phyloP scores from a whole-genome alignment of 2,113 vertebrate genomes.

The Scomber japonicus region DNA sequence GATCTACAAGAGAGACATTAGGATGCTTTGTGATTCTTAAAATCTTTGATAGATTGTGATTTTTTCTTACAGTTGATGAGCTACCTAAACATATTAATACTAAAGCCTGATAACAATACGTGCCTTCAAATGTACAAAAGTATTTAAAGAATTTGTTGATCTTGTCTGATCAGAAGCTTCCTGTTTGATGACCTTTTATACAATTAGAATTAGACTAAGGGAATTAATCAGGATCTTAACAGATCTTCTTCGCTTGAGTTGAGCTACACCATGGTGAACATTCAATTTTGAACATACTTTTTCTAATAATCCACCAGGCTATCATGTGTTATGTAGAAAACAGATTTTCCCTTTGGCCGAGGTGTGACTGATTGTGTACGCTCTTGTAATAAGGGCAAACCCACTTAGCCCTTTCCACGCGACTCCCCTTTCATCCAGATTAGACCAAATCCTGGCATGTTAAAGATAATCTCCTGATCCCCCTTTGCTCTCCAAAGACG shows the following conservation, averaged over 20 bases:
- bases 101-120: too few species aligned
- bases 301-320: conserved; percentile 28
- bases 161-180: background rate
- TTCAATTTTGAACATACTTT: conserved; percentile 8
- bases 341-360: conserved; percentile 24
- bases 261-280: conserved; percentile 6
- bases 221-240: conserved; percentile 19
- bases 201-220: conserved; percentile 6
- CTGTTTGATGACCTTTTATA: conserved; percentile 21
- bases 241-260: conserved; percentile 11
- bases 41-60: background rate
- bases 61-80: background rate
- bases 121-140: too few species aligned
- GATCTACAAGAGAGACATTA: conserved; percentile 78
- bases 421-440: conserved; percentile 75
- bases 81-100: background rate
- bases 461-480: conserved; percentile 75
- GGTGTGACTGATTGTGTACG: conserved; percentile 36
- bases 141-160: background rate
- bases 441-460: conserved; percentile 75
- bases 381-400: conserved; percentile 64
- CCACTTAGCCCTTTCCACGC: conserved; percentile 68
- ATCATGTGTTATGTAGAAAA: conserved; percentile 19
- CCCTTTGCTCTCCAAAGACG: conserved; percentile 59
- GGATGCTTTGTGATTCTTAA: background rate